phyloP scores from a whole-genome alignment of 2,888 invertebrate species.

The Oxyteleia sp. region DNA sequence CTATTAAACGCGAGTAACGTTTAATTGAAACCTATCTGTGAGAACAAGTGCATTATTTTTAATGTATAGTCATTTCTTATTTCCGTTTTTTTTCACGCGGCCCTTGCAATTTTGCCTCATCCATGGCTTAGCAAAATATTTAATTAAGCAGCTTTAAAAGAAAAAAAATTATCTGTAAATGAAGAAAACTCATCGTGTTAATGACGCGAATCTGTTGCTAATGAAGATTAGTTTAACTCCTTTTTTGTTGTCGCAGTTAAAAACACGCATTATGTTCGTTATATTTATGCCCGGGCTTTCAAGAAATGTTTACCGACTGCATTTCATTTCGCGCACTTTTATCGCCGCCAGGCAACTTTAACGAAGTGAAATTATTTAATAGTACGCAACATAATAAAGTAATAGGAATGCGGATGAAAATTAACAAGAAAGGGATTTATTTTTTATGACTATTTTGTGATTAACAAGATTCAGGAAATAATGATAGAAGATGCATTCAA shows the following conservation, averaged over 20 bases:
- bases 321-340: not conserved
- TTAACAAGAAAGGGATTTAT: no score
- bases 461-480: no score
- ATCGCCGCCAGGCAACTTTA: not conserved
- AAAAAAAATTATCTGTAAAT: slow-evolving; percentile 7
- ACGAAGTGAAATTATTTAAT: not conserved
- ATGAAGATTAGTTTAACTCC: slow-evolving; percentile 14
- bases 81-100: not conserved
- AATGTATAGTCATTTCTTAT: slow-evolving; percentile 9
- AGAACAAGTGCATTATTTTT: slow-evolving; percentile 14
- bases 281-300: not conserved
- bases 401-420: not conserved
- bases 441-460: no score
- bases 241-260: slow-evolving; percentile 3
- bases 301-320: not conserved
- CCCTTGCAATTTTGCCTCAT: not conserved
- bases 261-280: not conserved
- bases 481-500: no score
- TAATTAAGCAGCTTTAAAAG: slow-evolving; percentile 2
- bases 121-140: not conserved
- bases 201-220: slow-evolving; percentile 14
- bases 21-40: slow-evolving; percentile 22
- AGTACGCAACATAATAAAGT: not conserved
- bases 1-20: slow-evolving; percentile 16
- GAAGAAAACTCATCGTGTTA: slow-evolving; percentile 14